Evolutionary conservation across 2,113 vertebrate species (phyloP).

Genomic region (Atherinomorus stipes): DNA sequence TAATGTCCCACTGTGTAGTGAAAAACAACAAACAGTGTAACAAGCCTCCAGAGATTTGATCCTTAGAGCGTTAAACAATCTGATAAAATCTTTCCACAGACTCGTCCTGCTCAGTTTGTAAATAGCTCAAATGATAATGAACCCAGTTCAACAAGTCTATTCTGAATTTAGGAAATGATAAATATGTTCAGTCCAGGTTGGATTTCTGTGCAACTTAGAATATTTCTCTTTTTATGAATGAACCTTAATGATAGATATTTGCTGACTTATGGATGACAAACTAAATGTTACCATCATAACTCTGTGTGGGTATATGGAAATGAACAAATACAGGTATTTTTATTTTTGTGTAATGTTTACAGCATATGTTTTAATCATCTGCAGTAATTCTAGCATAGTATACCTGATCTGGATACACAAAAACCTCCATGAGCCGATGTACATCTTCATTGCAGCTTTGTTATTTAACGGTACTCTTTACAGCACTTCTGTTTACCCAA

Average conservation of each 20-base stretch:
- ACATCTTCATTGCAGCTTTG: slow-evolving; percentile 55
- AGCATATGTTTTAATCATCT: slow-evolving; percentile 33
- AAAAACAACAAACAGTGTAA: not conserved
- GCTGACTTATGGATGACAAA: not conserved
- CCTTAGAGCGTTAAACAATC: too few relatives aligned
- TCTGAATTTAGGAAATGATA: too few relatives aligned
- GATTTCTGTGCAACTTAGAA: too few relatives aligned
- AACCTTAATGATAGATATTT: too few relatives aligned
- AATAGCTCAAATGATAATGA: too few relatives aligned
- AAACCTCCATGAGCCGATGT: slow-evolving; percentile 56
- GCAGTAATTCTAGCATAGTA: slow-evolving; percentile 11
- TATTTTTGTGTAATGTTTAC: slow-evolving; percentile 15
- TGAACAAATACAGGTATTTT: not conserved
- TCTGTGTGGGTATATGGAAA: not conserved
- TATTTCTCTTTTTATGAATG: too few relatives aligned
- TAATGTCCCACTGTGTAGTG: not conserved
- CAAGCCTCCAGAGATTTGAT: not conserved
- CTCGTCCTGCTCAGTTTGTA: too few relatives aligned
- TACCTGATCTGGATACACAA: slow-evolving; percentile 4
- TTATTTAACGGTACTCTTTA: slow-evolving; percentile 28
- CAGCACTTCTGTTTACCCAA: slow-evolving; percentile 42
- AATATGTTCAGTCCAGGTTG: too few relatives aligned
- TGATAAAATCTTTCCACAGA: too few relatives aligned
- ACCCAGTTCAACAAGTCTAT: too few relatives aligned
- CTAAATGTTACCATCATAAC: not conserved